These are phyloP conservation scores for Drosophila suzukii DNA, from an alignment of 1,140 invertebrate species.

Conservation along the genomic window DNA sequence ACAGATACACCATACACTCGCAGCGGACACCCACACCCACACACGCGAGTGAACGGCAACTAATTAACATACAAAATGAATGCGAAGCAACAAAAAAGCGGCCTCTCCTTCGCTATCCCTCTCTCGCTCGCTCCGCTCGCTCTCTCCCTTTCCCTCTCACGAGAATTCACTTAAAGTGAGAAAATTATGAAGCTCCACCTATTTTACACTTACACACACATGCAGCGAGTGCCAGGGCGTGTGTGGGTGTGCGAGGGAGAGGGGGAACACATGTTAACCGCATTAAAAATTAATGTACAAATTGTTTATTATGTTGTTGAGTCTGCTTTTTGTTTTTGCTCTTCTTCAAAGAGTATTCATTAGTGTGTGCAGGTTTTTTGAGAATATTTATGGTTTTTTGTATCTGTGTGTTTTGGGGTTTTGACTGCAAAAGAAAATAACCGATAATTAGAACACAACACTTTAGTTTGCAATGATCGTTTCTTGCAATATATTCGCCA, in stretches of 20 bases:
- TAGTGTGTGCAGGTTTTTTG: background rate
- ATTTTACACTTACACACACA: conserved; percentile 63
- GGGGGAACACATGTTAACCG: conserved; percentile 75
- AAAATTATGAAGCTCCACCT: conserved; percentile 81
- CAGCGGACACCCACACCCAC: conserved; percentile 17
- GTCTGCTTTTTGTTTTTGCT: conserved; percentile 51
- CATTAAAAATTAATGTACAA: conserved; percentile 82
- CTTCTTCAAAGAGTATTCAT: conserved; percentile 1
- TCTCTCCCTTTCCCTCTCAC: conserved; percentile 26
- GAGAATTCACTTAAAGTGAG: conserved; percentile 56
- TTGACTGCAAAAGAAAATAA: background rate
- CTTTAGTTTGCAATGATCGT: no score
- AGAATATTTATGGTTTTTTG: background rate
- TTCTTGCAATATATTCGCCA: no score
- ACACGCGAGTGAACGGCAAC: conserved; percentile 34
- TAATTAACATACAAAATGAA: conserved; percentile 79
- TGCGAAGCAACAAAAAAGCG: conserved; percentile 37
- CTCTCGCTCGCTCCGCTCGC: conserved; percentile 14
- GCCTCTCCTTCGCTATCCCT: conserved; percentile 31
- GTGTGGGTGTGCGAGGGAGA: conserved; percentile 15
- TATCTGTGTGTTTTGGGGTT: background rate
- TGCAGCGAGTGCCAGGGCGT: conserved; percentile 9
- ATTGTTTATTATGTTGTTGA: conserved; percentile 80
- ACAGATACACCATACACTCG: conserved; percentile 20
- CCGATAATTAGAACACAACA: background rate